These are phyloP conservation scores for Brenthis ino DNA, from an alignment of 2,888 invertebrate species.

Conservation along the genomic window DNA sequence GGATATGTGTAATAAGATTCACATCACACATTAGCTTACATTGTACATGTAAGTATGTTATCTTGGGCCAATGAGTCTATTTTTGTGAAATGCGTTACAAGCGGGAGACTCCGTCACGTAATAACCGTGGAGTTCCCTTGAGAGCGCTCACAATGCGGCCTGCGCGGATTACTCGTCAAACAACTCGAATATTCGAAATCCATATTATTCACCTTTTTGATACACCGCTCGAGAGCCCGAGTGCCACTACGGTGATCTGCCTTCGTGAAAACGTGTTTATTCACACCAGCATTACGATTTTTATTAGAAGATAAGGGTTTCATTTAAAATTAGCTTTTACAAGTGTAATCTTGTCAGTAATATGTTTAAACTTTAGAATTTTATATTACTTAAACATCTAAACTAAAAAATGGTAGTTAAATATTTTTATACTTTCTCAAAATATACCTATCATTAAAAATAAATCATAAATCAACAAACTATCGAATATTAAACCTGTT, in stretches of 20 bases:
- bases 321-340: neutral
- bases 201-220: constrained; percentile 63
- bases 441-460: neutral
- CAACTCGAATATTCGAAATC: constrained; percentile 67
- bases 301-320: neutral
- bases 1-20: too few relatives aligned
- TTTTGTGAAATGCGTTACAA: constrained; percentile 43
- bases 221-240: constrained; percentile 43
- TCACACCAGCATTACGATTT: neutral
- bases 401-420: too few relatives aligned
- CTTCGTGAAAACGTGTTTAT: constrained; percentile 36
- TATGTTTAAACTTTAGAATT: too few relatives aligned
- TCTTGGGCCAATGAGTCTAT: constrained; percentile 33
- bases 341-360: too few relatives aligned
- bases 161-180: constrained; percentile 66
- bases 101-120: constrained; percentile 51
- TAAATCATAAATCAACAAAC: neutral
- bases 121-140: constrained; percentile 58
- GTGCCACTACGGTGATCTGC: constrained; percentile 41
- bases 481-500: constrained; percentile 29
- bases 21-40: constrained; percentile 1
- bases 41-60: constrained; percentile 28
- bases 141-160: constrained; percentile 55
- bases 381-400: too few relatives aligned
- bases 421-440: too few relatives aligned